phyloP scores from a whole-genome alignment of 2,888 invertebrate genomes.

The Eulithis prunata region DNA sequence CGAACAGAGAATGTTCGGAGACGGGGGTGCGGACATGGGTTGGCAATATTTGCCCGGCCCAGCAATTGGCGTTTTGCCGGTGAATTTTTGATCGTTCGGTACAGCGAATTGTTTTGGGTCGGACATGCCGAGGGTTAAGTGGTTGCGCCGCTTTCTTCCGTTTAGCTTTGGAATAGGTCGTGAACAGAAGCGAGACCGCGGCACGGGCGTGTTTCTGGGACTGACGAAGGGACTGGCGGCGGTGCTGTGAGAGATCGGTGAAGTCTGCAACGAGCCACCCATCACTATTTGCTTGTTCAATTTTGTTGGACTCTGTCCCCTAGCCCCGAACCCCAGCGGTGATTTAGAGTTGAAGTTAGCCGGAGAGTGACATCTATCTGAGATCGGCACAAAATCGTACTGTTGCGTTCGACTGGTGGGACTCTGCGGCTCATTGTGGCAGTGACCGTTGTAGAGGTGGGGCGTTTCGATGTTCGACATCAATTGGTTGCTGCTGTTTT shows the following conservation, averaged over 20 bases:
- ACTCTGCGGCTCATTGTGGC: slow-evolving; percentile 87
- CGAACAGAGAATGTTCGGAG: slow-evolving; percentile 82
- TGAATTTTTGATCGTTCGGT: slow-evolving; percentile 76
- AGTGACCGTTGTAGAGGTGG: slow-evolving; percentile 69
- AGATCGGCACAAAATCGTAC: slow-evolving; percentile 94
- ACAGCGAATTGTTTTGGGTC: slow-evolving; percentile 74
- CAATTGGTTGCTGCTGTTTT: slow-evolving; percentile 51
- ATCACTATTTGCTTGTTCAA: slow-evolving; percentile 64
- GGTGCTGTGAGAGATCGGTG: slow-evolving; percentile 85
- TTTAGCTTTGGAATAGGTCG: slow-evolving; percentile 77
- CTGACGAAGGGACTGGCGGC: slow-evolving; percentile 93
- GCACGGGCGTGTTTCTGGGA: slow-evolving; percentile 90
- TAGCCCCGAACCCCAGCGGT: slow-evolving; percentile 68
- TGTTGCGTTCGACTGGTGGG: slow-evolving; percentile 91
- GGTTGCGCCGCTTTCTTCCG: slow-evolving; percentile 69
- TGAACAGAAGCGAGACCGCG: slow-evolving; percentile 86
- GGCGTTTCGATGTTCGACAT: slow-evolving; percentile 53
- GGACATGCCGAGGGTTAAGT: slow-evolving; percentile 62
- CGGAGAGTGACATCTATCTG: slow-evolving; percentile 90
- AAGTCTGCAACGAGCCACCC: slow-evolving; percentile 75
- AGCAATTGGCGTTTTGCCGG: slow-evolving; percentile 60
- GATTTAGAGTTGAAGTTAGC: slow-evolving; percentile 76
- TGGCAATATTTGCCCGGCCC: slow-evolving; percentile 72
- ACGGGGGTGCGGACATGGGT: slow-evolving; percentile 88
- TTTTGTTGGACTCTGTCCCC: slow-evolving; percentile 72